Conservation (phyloP, 2,888 invertebrate species). For the Sisyra nigra region DNA sequence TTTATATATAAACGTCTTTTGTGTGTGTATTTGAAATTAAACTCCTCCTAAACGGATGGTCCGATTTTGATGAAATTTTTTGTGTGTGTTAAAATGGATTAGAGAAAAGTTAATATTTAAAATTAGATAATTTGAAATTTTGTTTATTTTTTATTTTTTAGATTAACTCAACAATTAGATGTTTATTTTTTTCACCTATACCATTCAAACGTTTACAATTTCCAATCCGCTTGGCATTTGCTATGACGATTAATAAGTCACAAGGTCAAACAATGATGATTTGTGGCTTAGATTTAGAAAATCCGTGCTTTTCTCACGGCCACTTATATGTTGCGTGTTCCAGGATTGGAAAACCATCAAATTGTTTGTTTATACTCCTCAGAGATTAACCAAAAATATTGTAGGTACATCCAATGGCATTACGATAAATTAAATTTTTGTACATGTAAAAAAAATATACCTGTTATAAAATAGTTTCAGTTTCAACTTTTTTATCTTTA, state of each 20-base stretch:
- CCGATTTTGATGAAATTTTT: too few species aligned
- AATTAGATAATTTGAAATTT: too few species aligned
- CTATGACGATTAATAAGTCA: conserved; percentile 22
- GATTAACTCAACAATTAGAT: too few species aligned
- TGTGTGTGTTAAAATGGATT: too few species aligned
- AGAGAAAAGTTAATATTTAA: too few species aligned
- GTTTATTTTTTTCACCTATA: conserved; percentile 15
- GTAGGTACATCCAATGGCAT: conserved; percentile 5
- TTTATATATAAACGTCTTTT: too few species aligned
- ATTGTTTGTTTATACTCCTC: conserved; percentile 7
- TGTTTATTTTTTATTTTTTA: too few species aligned
- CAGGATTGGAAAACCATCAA: conserved; percentile 14
- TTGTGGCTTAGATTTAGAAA: conserved; percentile 20
- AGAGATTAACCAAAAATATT: too few species aligned
- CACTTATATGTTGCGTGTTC: conserved; percentile 21
- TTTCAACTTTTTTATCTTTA: background rate
- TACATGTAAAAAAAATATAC: background rate
- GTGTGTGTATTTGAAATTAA: too few species aligned
- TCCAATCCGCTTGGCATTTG: conserved; percentile 18
- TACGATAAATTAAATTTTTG: conserved; percentile 3
- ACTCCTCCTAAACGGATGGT: too few species aligned
- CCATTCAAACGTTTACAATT: conserved; percentile 17
- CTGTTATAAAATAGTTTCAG: conserved; percentile 1
- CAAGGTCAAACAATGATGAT: conserved; percentile 21
- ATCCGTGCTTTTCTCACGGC: conserved; percentile 20